phyloP scores from a whole-genome alignment of 2,888 invertebrate species.

The Allacma fusca region DNA sequence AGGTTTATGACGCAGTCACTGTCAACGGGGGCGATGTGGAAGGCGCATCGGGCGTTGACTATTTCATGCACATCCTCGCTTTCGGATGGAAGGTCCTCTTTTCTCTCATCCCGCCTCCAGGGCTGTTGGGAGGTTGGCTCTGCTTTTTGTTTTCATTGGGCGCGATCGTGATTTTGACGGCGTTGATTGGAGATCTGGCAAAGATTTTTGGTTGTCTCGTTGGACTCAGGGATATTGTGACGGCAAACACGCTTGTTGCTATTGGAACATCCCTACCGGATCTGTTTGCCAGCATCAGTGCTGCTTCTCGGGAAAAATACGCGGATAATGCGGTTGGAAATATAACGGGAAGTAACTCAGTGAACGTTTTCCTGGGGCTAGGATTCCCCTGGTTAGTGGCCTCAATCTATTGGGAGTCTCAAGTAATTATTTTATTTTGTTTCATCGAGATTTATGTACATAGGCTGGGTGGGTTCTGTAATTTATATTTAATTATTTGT shows the following conservation, averaged over 20 bases:
- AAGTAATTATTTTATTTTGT: conserved; percentile 61
- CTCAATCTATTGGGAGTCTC: conserved; percentile 66
- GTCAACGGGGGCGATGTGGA: conserved; percentile 71
- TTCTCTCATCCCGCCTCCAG: conserved; percentile 67
- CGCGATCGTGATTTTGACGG: conserved; percentile 69
- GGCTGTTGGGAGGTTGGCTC: conserved; percentile 69
- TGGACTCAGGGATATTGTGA: conserved; percentile 68
- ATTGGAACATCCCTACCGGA: conserved; percentile 71
- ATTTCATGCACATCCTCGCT: conserved; percentile 69
- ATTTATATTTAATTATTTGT: too few species aligned
- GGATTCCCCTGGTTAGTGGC: conserved; percentile 72
- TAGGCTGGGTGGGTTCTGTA: too few species aligned
- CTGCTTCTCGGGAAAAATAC: conserved; percentile 68
- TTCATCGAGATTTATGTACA: not conserved
- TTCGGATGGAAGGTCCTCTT: conserved; percentile 68
- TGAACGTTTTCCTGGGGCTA: conserved; percentile 72
- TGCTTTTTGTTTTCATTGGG: conserved; percentile 68
- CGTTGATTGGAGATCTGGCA: conserved; percentile 70
- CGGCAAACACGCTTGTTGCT: conserved; percentile 69
- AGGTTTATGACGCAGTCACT: conserved; percentile 69
- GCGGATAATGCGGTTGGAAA: conserved; percentile 73
- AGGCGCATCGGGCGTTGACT: conserved; percentile 66
- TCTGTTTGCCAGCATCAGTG: conserved; percentile 70
- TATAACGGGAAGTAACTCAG: conserved; percentile 71
- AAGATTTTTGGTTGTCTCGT: conserved; percentile 70